A percentile compares a stretch with the other conserved stretches of the same genome.
Conservation (phyloP, 2,113 vertebrate genomes). For the Pteronura brasiliensis region DNA sequence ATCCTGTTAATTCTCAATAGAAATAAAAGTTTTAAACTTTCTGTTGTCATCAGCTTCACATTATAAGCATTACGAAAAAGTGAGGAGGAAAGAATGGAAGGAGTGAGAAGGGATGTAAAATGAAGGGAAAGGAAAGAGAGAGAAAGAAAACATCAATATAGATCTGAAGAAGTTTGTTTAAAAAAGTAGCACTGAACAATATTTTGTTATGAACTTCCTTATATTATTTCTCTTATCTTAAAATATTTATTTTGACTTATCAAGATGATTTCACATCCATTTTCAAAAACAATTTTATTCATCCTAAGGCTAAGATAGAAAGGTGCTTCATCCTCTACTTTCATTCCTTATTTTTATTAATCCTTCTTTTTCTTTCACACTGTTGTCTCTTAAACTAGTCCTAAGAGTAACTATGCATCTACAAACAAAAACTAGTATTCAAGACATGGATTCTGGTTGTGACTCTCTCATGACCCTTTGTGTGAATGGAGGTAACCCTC, state of each 20-base stretch:
- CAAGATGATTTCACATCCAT: neutral
- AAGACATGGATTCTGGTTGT: neutral
- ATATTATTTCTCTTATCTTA: neutral
- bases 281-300: neutral
- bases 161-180: neutral
- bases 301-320: neutral
- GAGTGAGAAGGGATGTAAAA: neutral
- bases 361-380: neutral
- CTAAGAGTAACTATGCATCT: neutral
- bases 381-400: neutral
- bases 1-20: neutral
- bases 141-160: neutral
- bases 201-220: neutral
- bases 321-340: rapidly evolving
- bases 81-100: neutral
- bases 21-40: neutral
- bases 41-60: neutral
- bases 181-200: neutral
- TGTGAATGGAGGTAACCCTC: neutral
- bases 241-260: neutral
- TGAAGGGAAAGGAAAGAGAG: neutral
- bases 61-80: neutral
- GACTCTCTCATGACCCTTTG: neutral
- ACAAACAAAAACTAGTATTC: neutral
- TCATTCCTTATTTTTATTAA: neutral